phyloP scores from a whole-genome alignment of 2,797 vertebrate species.

The Acestrorhynchus altus region DNA sequence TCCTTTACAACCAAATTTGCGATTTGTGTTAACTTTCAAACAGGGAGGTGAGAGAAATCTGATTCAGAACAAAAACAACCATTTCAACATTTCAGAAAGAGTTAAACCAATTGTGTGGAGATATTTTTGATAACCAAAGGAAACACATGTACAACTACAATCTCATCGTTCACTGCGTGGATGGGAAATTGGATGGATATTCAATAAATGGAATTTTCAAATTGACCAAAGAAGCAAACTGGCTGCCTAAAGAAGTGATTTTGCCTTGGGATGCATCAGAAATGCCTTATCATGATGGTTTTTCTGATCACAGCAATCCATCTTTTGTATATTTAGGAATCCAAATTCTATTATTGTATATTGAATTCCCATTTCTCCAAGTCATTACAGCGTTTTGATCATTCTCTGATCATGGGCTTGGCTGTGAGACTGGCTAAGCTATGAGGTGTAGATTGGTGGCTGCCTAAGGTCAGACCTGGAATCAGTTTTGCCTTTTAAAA shows the following conservation, averaged over 20 bases:
- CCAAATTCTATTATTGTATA: neutral
- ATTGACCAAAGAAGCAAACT: slow-evolving; percentile 34
- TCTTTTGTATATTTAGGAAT: slow-evolving; percentile 20
- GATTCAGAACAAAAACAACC: slow-evolving; percentile 20
- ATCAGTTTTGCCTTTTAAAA: slow-evolving; percentile 50
- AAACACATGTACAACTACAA: too few species aligned
- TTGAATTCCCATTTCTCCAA: neutral
- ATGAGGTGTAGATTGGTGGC: slow-evolving; percentile 22
- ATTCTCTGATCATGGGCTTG: slow-evolving; percentile 18
- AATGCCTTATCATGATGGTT: slow-evolving; percentile 32
- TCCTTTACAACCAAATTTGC: slow-evolving; percentile 54
- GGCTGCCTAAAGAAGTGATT: slow-evolving; percentile 27
- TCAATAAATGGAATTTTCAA: slow-evolving; percentile 25
- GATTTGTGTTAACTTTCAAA: slow-evolving; percentile 31
- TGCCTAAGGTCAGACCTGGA: slow-evolving; percentile 19
- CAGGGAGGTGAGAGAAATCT: slow-evolving; percentile 31
- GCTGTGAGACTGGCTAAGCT: slow-evolving; percentile 38
- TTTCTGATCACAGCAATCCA: slow-evolving; percentile 17
- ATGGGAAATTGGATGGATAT: slow-evolving; percentile 13
- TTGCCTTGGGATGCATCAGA: slow-evolving; percentile 45
- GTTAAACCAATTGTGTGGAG: slow-evolving; percentile 9
- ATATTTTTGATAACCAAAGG: slow-evolving; percentile 16
- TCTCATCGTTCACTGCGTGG: slow-evolving; percentile 10
- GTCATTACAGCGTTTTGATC: slow-evolving; percentile 5
- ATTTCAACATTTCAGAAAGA: slow-evolving; percentile 14